These are phyloP conservation scores for Isurus oxyrinchus DNA, from an alignment of 2,113 vertebrate genomes.

Conservation along the genomic window DNA sequence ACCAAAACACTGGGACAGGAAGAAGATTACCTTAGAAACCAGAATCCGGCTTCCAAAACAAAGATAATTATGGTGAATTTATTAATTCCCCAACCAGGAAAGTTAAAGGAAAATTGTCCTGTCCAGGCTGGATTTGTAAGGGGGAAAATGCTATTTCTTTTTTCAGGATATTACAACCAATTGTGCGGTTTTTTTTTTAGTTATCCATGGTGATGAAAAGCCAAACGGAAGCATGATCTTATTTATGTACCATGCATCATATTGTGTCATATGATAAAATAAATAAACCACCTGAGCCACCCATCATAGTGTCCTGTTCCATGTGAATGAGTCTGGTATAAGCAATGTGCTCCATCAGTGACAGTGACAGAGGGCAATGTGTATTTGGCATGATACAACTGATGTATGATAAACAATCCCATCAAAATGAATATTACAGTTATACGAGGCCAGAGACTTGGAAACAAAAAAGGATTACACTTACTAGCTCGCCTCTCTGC, in stretches of 20 bases:
- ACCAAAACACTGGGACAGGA: not conserved
- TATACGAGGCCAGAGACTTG: not conserved
- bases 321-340: not conserved
- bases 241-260: not conserved
- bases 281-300: slow-evolving; percentile 1
- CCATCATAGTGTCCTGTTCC: not conserved
- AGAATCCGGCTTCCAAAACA: not conserved
- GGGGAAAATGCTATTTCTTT: not conserved
- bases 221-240: not conserved
- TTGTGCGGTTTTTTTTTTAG: not conserved
- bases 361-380: not conserved
- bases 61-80: not conserved
- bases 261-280: not conserved
- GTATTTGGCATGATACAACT: not conserved
- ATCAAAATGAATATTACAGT: not conserved
- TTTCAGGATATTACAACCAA: not conserved
- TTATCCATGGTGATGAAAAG: not conserved
- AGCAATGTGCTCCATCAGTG: not conserved
- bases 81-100: not conserved
- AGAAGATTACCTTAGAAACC: no score
- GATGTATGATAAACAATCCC: not conserved
- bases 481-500: not conserved
- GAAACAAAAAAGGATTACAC: not conserved
- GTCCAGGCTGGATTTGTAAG: not conserved
- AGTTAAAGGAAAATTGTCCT: not conserved